Conservation (phyloP, 2,113 vertebrate species). For the Ceyx melanurus region DNA sequence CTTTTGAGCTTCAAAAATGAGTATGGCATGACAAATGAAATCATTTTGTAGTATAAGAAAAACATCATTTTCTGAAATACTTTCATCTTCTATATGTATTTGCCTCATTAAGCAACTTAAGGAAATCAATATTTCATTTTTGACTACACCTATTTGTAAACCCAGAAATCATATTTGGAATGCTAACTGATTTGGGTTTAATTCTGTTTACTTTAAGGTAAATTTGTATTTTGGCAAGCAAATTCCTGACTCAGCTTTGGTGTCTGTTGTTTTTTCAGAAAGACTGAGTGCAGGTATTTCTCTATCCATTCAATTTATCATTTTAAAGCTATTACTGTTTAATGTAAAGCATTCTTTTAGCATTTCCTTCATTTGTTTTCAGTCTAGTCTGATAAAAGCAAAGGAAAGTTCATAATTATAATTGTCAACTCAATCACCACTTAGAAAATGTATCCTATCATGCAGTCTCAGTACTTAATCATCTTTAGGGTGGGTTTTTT, state of each 20-base stretch:
- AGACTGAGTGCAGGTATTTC: background rate
- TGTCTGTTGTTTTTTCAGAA: background rate
- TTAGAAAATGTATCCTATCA: background rate
- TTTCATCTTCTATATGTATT: conserved; percentile 21
- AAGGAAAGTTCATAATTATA: background rate
- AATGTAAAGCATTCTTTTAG: background rate
- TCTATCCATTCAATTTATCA: background rate
- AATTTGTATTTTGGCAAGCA: background rate
- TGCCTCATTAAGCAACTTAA: conserved; percentile 22
- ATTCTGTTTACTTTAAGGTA: background rate
- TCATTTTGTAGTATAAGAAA: background rate
- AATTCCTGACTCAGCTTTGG: background rate
- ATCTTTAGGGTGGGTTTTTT: background rate
- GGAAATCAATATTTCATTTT: conserved; percentile 2
- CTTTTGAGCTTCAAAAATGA: background rate
- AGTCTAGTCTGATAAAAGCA: background rate
- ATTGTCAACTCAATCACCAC: background rate
- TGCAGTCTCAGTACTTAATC: background rate
- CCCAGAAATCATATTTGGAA: background rate
- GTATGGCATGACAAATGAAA: background rate
- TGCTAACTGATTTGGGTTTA: background rate
- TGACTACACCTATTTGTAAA: background rate
- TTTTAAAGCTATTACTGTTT: background rate
- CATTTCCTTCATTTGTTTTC: background rate
- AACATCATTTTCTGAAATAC: background rate